Evolutionary conservation across 2,888 invertebrate genomes (phyloP), one percentile per base, ranked within the genome.

Genomic region (Amphipyra berbera): DNA sequence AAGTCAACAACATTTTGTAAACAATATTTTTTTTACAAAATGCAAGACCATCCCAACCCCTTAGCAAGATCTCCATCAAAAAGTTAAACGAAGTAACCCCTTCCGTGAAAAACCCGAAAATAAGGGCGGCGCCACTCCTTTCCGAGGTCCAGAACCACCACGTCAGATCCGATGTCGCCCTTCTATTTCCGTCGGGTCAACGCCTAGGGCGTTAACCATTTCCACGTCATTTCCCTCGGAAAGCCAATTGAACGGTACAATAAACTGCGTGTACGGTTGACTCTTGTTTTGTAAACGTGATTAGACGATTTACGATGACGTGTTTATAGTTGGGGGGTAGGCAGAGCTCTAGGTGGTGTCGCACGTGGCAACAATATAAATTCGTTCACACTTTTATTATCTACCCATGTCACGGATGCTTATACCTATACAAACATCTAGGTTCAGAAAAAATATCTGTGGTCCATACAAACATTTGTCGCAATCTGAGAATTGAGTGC

Each of bases 171-270:
- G 76, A 73, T 69, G 76, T 71, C 82, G 82, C 87, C 88, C 88
- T 86, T 90, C 86, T 82, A 92, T 91, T 90, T 92, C 92, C 91
- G 90, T 82, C 83, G 78, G 88, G 88, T 88, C 90, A 86, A 82
- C 84, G 87, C 90, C 82, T 83, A 81, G 90, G 93, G 93, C 93
- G 93, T 92, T 84, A 84, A 88, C 89, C 84, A 92, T 92, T 93
- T 93, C 90, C 90, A 85, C 74, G 71, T 79, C 85, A 92, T 92
- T 92, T 92, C 90, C 90, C 79, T 78, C 60, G 68, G 66, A 73
- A 65, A 78, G 85, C 83, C 85, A 89, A 90, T 89, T 83, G 79
- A 73, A 80, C 76, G 71, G 74, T 75, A 69, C 73, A 74, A 67
- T 74, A 67, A 73, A 73, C 74, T 57, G 41, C 21, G 21, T 55